phyloP scores from a whole-genome alignment of 1,140 invertebrate species.

The Cheumatopsyche charites region DNA sequence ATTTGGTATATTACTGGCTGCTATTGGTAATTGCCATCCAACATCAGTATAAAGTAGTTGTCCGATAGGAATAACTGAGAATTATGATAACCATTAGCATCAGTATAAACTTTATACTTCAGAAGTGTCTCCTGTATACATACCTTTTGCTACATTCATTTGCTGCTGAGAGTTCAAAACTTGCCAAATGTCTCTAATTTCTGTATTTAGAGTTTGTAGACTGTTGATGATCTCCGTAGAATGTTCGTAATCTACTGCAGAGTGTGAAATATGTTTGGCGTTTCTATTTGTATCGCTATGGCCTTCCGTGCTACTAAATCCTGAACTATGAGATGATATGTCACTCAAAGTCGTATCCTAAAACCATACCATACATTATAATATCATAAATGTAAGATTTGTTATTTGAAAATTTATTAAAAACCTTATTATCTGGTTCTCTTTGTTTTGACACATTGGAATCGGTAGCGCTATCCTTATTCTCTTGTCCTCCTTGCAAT shows the following conservation, averaged over 20 bases:
- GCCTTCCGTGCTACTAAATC: constrained; percentile 72
- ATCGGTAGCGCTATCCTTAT: constrained; percentile 56
- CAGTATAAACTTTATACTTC: too few relatives aligned
- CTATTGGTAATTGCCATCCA: constrained; percentile 61
- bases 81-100: too few relatives aligned
- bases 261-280: constrained; percentile 32
- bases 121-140: background rate
- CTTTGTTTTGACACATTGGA: constrained; percentile 52
- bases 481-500: constrained; percentile 60
- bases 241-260: constrained; percentile 59
- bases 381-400: background rate
- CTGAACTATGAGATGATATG: constrained; percentile 71
- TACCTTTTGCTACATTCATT: constrained; percentile 60
- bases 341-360: constrained; percentile 68
- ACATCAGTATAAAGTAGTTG: constrained; percentile 67
- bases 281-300: constrained; percentile 61
- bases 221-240: constrained; percentile 72
- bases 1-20: constrained; percentile 40
- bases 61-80: constrained; percentile 56
- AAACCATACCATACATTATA: constrained; percentile 40
- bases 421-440: constrained; percentile 50
- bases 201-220: constrained; percentile 72
- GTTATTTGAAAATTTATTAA: background rate
- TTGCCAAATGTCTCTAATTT: constrained; percentile 74
- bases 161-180: constrained; percentile 69